These are phyloP conservation scores for Meghimatium bilineatum DNA, from an alignment of 2,888 invertebrate species.

Conservation along the genomic window DNA sequence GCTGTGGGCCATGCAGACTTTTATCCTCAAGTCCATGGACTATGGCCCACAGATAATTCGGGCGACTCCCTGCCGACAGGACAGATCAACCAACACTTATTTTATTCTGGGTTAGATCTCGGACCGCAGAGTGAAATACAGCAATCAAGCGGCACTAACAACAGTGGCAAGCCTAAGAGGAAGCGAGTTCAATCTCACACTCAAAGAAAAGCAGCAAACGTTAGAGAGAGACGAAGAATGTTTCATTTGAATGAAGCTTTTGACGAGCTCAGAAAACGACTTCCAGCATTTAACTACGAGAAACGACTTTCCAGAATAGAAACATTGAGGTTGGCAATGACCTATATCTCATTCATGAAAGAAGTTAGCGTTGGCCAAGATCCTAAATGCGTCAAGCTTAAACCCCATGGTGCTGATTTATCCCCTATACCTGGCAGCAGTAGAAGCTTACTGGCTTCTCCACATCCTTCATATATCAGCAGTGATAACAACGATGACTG, in stretches of 20 bases:
- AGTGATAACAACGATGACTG: slow-evolving; percentile 22
- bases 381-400: slow-evolving; percentile 61
- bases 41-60: slow-evolving; percentile 27
- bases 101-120: slow-evolving; percentile 43
- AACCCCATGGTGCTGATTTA: slow-evolving; percentile 47
- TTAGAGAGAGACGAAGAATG: slow-evolving; percentile 71
- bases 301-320: slow-evolving; percentile 80
- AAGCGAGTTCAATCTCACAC: slow-evolving; percentile 66
- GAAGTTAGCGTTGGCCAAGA: slow-evolving; percentile 81
- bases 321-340: slow-evolving; percentile 94
- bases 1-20: slow-evolving; percentile 11
- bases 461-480: neutral
- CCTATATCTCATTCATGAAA: slow-evolving; percentile 97
- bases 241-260: slow-evolving; percentile 72
- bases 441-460: neutral
- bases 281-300: slow-evolving; percentile 73
- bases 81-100: slow-evolving; percentile 15
- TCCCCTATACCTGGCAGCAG: slow-evolving; percentile 7
- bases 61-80: slow-evolving; percentile 8
- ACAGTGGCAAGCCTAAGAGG: slow-evolving; percentile 64
- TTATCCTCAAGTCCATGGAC: slow-evolving; percentile 23
- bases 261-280: slow-evolving; percentile 66
- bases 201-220: slow-evolving; percentile 72
- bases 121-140: slow-evolving; percentile 24
- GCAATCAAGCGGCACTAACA: neutral